phyloP scores from a whole-genome alignment of 2,113 vertebrate species.

The Platysteira castanea region DNA sequence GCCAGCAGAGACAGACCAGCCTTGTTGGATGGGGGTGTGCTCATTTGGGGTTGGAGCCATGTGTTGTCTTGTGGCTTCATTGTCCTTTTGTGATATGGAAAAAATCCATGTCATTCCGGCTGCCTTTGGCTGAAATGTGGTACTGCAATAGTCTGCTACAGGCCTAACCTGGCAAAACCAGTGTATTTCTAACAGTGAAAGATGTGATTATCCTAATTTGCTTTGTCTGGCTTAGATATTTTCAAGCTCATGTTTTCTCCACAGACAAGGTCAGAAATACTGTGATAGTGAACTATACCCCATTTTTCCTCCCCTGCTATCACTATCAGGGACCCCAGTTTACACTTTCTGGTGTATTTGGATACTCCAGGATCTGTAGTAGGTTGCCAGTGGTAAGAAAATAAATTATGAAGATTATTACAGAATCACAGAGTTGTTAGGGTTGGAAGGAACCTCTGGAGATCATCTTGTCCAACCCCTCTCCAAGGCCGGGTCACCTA shows the following conservation, averaged over 20 bases:
- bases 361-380: not conserved
- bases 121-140: not conserved
- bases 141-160: not conserved
- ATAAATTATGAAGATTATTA: not conserved
- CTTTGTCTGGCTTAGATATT: not conserved
- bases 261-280: not conserved
- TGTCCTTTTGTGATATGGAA: not conserved
- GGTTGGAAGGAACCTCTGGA: not conserved
- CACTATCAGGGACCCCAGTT: not conserved
- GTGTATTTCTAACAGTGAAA: not conserved
- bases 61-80: not conserved
- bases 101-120: not conserved
- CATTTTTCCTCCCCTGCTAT: not conserved
- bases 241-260: not conserved
- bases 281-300: not conserved
- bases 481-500: not conserved
- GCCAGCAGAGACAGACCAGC: not conserved
- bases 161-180: not conserved
- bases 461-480: not conserved
- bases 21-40: not conserved
- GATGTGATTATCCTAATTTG: not conserved
- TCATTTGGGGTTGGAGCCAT: not conserved
- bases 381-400: not conserved
- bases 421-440: not conserved
- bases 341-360: not conserved